Evolutionary conservation across 2,113 vertebrate species (phyloP).

Genomic region (Heteronetta atricapilla): DNA sequence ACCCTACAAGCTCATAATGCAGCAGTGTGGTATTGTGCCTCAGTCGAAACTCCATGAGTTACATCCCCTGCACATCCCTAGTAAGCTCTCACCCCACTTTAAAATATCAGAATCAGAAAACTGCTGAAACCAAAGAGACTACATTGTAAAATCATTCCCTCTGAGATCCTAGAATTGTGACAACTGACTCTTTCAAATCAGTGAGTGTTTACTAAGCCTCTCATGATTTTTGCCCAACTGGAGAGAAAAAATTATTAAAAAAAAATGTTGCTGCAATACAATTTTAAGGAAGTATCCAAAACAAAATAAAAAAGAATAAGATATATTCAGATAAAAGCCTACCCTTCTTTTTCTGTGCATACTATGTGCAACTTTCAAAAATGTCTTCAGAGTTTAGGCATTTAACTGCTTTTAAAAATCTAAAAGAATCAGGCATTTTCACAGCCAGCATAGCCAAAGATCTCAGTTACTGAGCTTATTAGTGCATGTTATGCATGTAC

Average conservation of each 20-base stretch:
- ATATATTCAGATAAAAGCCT: not conserved
- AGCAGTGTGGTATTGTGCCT: not conserved
- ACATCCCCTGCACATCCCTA: not conserved
- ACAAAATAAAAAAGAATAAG: not conserved
- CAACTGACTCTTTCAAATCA: not conserved
- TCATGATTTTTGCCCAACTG: not conserved
- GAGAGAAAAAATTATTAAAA: not conserved
- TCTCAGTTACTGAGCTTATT: not conserved
- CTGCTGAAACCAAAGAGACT: not conserved
- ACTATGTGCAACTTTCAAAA: rapidly evolving
- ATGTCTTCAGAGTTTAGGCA: not conserved
- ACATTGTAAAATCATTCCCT: not conserved
- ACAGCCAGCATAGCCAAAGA: not conserved
- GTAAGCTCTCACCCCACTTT: not conserved
- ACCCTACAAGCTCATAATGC: not conserved
- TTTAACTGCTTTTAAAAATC: not conserved
- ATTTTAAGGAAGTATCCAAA: not conserved
- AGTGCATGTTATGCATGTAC: not conserved
- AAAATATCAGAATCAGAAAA: not conserved
- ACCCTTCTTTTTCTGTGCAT: not conserved
- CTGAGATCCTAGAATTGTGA: not conserved
- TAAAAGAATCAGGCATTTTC: not conserved
- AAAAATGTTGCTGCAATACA: not conserved
- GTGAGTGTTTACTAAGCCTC: not conserved
- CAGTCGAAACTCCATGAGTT: rapidly evolving